Conservation (phyloP, 2,888 invertebrate genomes). For the Drosophila mettleri region DNA sequence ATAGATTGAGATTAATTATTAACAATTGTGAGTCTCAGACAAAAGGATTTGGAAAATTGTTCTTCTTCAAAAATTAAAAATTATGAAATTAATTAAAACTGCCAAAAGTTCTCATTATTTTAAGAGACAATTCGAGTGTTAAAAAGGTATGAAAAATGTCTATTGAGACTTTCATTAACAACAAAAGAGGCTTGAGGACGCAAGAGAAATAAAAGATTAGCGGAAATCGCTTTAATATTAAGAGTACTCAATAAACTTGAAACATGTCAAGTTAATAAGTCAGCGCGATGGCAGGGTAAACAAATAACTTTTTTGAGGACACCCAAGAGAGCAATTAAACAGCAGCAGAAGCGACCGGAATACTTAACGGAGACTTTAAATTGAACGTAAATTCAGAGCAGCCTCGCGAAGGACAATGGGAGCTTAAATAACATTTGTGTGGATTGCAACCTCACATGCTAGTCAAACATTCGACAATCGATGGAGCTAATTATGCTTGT, state of each 20-base stretch:
- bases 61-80: too few species aligned
- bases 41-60: neutral
- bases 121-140: too few species aligned
- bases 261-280: slow-evolving; percentile 29
- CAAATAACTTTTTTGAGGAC: slow-evolving; percentile 51
- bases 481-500: slow-evolving; percentile 46
- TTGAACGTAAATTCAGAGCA: neutral
- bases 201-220: neutral
- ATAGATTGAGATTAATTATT: neutral
- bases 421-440: slow-evolving; percentile 18
- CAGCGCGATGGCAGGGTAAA: slow-evolving; percentile 28
- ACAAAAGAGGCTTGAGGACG: neutral
- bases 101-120: neutral
- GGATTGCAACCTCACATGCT: slow-evolving; percentile 35
- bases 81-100: too few species aligned
- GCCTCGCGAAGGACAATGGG: neutral
- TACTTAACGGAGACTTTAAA: slow-evolving; percentile 45
- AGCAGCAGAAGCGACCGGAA: slow-evolving; percentile 20
- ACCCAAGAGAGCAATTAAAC: slow-evolving; percentile 45
- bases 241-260: slow-evolving; percentile 24
- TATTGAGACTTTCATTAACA: too few species aligned
- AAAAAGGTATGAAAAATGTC: neutral
- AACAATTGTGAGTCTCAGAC: neutral
- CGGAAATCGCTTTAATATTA: slow-evolving; percentile 4
- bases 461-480: slow-evolving; percentile 52